A percentile compares a stretch with the other conserved stretches of the same genome.
These are phyloP conservation scores for Tokudaia muenninki DNA, from an alignment of 2,797 vertebrate species.

Conservation along the genomic window DNA sequence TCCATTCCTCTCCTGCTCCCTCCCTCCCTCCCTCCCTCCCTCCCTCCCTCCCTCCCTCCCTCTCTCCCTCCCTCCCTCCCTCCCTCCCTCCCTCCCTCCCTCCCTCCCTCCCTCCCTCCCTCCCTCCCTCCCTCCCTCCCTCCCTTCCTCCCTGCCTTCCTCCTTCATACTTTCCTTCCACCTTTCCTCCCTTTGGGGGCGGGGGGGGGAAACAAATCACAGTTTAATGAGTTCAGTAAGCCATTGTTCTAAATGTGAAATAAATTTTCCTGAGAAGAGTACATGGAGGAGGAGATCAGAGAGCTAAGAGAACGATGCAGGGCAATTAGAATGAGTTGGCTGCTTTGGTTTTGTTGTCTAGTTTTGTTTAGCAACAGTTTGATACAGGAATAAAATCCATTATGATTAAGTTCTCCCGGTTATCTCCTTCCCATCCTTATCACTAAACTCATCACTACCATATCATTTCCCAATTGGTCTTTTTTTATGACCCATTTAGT, in stretches of 20 bases:
- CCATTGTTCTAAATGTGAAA: neutral
- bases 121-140: accelerated
- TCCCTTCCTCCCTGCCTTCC: accelerated
- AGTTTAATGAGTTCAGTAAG: neutral
- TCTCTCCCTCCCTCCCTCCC: accelerated
- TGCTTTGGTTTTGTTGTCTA: neutral
- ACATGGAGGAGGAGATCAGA: neutral
- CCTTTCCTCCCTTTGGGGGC: neutral
- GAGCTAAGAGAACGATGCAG: neutral
- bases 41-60: accelerated
- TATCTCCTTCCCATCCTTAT: neutral
- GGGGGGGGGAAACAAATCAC: neutral
- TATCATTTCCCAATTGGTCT: neutral
- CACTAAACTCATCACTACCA: neutral
- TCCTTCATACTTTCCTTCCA: neutral
- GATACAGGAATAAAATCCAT: neutral
- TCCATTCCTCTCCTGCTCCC: neutral
- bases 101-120: too few species aligned
- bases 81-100: too few species aligned
- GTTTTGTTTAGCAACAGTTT: neutral
- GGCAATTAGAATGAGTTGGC: conserved; percentile 11
- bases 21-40: too few species aligned
- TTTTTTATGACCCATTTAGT: neutral
- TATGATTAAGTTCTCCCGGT: neutral
- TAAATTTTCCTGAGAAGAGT: conserved; percentile 32